phyloP scores from a whole-genome alignment of 2,888 invertebrate species.

The Merodon equestris region DNA sequence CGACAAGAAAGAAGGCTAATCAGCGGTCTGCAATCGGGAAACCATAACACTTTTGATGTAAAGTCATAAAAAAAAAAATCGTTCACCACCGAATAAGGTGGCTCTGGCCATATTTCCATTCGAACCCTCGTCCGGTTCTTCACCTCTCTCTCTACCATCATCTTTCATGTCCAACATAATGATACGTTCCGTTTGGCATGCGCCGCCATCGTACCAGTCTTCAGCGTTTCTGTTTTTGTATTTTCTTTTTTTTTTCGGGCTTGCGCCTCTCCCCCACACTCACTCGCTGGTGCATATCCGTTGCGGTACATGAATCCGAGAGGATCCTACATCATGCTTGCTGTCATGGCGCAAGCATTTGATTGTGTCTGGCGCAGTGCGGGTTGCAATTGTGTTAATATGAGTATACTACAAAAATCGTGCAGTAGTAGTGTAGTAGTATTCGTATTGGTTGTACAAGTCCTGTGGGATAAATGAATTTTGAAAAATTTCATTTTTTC shows the following conservation, averaged over 20 bases:
- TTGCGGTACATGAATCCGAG: conserved; percentile 47
- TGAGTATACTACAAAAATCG: conserved; percentile 63
- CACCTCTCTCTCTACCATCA: conserved; percentile 35
- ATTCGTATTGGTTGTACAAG: conserved; percentile 49
- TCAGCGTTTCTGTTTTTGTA: too few relatives aligned
- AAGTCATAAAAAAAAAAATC: conserved; percentile 25
- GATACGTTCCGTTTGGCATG: conserved; percentile 60
- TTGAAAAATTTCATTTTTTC: too few relatives aligned
- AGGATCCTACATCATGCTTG: conserved; percentile 46
- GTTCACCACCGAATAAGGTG: conserved; percentile 10
- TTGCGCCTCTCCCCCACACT: conserved; percentile 11
- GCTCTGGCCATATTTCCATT: too few relatives aligned
- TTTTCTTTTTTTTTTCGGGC: too few relatives aligned
- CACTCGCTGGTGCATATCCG: conserved; percentile 61
- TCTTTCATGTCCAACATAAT: conserved; percentile 40
- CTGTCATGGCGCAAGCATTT: too few relatives aligned
- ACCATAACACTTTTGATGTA: conserved; percentile 35
- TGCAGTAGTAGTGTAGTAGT: conserved; percentile 64
- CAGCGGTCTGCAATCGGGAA: conserved; percentile 15
- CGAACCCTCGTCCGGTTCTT: conserved; percentile 43
- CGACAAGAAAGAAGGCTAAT: neutral
- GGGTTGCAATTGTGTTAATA: conserved; percentile 37
- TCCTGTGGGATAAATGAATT: conserved; percentile 59
- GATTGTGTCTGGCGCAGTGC: too few relatives aligned
- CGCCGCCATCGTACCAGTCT: conserved; percentile 48